phyloP scores from a whole-genome alignment of 2,113 vertebrate species.

The Progne subis region DNA sequence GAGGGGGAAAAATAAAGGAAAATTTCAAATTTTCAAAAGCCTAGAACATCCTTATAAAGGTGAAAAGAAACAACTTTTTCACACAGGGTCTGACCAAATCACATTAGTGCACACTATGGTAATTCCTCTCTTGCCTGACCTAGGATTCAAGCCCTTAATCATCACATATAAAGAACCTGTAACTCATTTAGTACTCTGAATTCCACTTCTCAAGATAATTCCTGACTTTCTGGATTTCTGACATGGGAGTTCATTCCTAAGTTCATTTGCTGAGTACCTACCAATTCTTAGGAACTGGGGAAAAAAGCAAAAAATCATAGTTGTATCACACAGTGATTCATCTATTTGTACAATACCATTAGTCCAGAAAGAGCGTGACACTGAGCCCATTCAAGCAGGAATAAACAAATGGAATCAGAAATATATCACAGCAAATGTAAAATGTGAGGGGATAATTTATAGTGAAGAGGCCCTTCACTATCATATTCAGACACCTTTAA shows the following conservation, averaged over 20 bases:
- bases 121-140: neutral
- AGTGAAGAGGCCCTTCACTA: neutral
- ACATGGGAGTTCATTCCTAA: neutral
- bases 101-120: neutral
- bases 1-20: neutral
- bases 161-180: neutral
- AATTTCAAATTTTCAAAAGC: neutral
- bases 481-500: neutral
- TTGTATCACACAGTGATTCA: neutral
- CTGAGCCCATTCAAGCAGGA: neutral
- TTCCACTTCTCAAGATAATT: neutral
- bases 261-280: neutral
- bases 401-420: neutral
- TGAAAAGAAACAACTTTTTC: neutral
- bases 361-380: neutral
- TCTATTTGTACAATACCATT: neutral
- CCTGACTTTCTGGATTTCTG: neutral
- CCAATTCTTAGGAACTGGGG: neutral
- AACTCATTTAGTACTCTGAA: neutral
- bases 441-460: neutral
- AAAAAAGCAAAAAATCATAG: neutral
- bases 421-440: neutral
- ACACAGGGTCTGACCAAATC: neutral
- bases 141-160: neutral
- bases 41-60: neutral